Conservation (phyloP, 2,888 invertebrate species). For the Nebria brevicollis region DNA sequence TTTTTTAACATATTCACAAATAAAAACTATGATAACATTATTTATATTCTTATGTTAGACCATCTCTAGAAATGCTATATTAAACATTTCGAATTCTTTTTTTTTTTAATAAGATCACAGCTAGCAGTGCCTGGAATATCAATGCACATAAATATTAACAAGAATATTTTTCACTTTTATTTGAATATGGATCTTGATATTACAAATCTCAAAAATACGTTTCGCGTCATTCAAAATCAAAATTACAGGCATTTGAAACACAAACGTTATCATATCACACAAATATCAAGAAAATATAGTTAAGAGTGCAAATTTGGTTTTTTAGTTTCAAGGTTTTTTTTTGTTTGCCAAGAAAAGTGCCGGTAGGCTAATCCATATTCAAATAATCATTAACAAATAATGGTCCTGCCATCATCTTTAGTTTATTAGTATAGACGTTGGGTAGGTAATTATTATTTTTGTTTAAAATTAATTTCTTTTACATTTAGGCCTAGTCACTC, state of each 20-base stretch:
- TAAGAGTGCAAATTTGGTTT: not conserved
- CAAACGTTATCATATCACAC: slow-evolving; percentile 22
- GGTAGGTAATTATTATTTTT: slow-evolving; percentile 39
- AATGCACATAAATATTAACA: slow-evolving; percentile 47
- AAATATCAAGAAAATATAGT: not conserved
- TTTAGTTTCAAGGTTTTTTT: slow-evolving; percentile 4
- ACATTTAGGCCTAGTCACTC: slow-evolving; percentile 49
- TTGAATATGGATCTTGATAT: slow-evolving; percentile 46
- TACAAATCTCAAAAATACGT: slow-evolving; percentile 31
- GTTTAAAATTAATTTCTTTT: slow-evolving; percentile 42
- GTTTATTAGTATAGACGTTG: slow-evolving; percentile 41
- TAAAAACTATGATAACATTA: slow-evolving; percentile 47
- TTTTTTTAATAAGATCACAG: slow-evolving; percentile 45
- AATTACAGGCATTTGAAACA: slow-evolving; percentile 22
- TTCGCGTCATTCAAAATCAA: slow-evolving; percentile 23
- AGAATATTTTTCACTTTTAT: slow-evolving; percentile 43
- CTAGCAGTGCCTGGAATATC: slow-evolving; percentile 47
- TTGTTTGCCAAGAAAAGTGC: not conserved
- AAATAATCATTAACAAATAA: slow-evolving; percentile 46
- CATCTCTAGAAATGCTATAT: slow-evolving; percentile 45
- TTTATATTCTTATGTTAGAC: slow-evolving; percentile 45
- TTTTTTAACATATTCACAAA: slow-evolving; percentile 46
- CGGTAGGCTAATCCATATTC: slow-evolving; percentile 39
- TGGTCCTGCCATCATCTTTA: slow-evolving; percentile 44
- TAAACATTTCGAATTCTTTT: slow-evolving; percentile 44